A percentile compares a stretch with the other conserved stretches of the same genome.
Conservation (phyloP, 1,140 invertebrate genomes). For the Drosophila serrata region DNA sequence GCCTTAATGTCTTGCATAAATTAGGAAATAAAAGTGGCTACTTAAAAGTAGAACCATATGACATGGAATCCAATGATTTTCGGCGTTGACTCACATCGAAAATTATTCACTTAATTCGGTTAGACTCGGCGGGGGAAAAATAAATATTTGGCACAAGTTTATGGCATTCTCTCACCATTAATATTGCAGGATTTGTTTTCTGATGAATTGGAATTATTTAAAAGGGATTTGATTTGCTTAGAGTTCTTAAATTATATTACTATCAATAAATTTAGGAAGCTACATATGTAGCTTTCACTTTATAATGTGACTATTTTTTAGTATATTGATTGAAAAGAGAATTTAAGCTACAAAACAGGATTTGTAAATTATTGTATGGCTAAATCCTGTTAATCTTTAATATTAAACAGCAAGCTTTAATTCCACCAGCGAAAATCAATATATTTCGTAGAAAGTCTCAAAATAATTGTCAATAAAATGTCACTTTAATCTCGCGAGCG, state of each 20-base stretch:
- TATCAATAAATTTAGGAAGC: neutral
- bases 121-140: conserved; percentile 3
- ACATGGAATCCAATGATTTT: conserved; percentile 15
- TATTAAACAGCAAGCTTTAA: neutral
- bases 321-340: no score
- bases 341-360: neutral
- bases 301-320: no score
- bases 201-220: conserved; percentile 3
- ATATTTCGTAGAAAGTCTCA: neutral
- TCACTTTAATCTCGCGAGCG: conserved; percentile 13
- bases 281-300: no score
- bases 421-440: neutral
- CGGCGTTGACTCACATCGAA: neutral
- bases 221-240: neutral
- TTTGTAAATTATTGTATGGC: neutral
- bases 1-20: conserved; percentile 50
- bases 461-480: conserved; percentile 11
- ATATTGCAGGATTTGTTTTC: neutral
- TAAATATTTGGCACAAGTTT: conserved; percentile 8
- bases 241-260: neutral
- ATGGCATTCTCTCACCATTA: conserved; percentile 5
- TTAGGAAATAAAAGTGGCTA: conserved; percentile 39
- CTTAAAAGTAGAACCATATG: conserved; percentile 31
- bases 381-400: neutral
- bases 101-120: conserved; percentile 30